These are phyloP conservation scores for Pycnonotus jocosus DNA, from an alignment of 2,113 vertebrate species.

Conservation along the genomic window DNA sequence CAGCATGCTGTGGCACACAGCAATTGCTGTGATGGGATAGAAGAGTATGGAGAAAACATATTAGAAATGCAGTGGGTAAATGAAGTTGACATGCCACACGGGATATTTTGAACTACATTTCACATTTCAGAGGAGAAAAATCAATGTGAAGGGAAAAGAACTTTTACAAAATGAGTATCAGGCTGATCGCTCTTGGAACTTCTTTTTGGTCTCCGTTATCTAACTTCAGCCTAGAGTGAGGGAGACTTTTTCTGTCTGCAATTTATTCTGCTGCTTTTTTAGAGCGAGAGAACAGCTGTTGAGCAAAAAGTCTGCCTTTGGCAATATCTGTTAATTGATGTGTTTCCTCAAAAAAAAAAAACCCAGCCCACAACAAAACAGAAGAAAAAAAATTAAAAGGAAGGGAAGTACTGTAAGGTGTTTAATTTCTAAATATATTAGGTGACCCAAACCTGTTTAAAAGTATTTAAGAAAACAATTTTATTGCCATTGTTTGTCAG, in stretches of 20 bases:
- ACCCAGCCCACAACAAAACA: not conserved
- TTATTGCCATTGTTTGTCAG: not conserved
- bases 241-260: not conserved
- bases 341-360: constrained; percentile 29
- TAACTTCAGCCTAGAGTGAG: not conserved
- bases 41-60: constrained; percentile 45
- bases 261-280: constrained; percentile 57
- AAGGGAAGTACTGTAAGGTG: not conserved
- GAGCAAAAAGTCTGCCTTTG: constrained; percentile 66
- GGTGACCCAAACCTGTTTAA: not conserved
- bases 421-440: not conserved
- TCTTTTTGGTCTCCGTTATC: constrained; percentile 23
- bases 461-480: not conserved
- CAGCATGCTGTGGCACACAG: constrained; percentile 51
- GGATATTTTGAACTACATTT: constrained; percentile 58
- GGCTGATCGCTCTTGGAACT: constrained; percentile 20
- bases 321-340: constrained; percentile 71
- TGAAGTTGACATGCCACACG: constrained; percentile 54
- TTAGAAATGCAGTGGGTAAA: constrained; percentile 56
- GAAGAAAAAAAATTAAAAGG: not conserved
- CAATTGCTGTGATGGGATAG: constrained; percentile 46
- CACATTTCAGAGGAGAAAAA: constrained; percentile 49
- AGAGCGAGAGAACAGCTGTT: constrained; percentile 65
- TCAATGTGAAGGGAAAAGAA: constrained; percentile 42
- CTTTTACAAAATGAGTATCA: constrained; percentile 21